Evolutionary conservation across 2,888 invertebrate genomes (phyloP), one percentile per base, ranked within the genome.

Genomic region (Troides oblongomaculatus): DNA sequence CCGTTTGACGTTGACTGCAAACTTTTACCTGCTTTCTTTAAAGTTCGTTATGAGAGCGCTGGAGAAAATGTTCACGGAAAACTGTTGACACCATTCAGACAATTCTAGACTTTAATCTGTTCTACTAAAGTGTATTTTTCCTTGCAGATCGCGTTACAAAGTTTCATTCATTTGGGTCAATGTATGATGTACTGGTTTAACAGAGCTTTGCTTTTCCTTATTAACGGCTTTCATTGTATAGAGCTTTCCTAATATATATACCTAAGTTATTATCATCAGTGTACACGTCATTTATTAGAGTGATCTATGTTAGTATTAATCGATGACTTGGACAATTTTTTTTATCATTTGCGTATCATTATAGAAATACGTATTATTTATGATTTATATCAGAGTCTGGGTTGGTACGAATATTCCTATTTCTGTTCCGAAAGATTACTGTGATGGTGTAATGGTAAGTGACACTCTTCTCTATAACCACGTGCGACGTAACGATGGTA

Each of bases 11-110:
- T 74, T 77, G 76, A 72, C 71, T 74, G 76, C 74, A 76, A 80
- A 72, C 71, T 72, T 69, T 73, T 78, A 72, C 76, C 78, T 73
- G 76, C 79, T 79, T 78, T 78, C 77, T 73, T 77, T 57, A 73
- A 65, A 73, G 68, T 74, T 72, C 72, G 74, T 79, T 78, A 82
- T 79, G 77, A 78, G 76, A 76, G 71, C 74, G 72, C 76, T 74
- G 71, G 76, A 78, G 79, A 78, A 81, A 81, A 79, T 82, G 74
- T 74, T 75, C 76, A 76, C 63, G 73, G 75, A 74, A 79, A 76
- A 79, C 78, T 77, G 73, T 74, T 70, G 74, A 70, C 68, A 25
- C 25, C 53, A 14, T 25, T 18, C 70, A 73, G 60, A 72, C 65
- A 76, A 73, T 73, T 75, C 74, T 59, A 60, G 46, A 72, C 76